Percentiles rank a stretch among this genome's conserved stretches.
phyloP scores from a whole-genome alignment of 2,888 invertebrate genomes.

The Heliconius aoede region DNA sequence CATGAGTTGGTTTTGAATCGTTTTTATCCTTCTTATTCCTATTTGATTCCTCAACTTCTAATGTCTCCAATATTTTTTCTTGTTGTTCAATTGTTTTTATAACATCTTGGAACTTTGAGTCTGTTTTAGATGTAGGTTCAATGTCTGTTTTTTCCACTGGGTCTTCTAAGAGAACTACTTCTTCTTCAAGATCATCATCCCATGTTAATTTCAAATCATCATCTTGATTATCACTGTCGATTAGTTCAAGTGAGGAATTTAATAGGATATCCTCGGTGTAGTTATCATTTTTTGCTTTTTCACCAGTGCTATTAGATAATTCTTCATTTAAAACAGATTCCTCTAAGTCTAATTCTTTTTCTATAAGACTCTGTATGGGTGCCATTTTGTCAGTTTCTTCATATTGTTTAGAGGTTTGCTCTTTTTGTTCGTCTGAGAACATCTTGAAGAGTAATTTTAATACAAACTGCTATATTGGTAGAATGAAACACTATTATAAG shows the following conservation, averaged over 20 bases:
- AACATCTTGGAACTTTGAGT: constrained; percentile 11
- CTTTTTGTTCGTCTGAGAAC: not conserved
- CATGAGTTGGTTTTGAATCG: constrained; percentile 52
- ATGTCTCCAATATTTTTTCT: constrained; percentile 22
- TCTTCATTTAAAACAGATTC: constrained; percentile 23
- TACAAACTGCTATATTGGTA: not conserved
- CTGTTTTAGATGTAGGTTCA: not conserved
- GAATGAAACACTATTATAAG: not conserved
- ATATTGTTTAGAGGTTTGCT: not conserved
- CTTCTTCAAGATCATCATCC: constrained; percentile 58
- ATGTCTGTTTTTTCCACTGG: not conserved
- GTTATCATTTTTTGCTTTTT: not conserved
- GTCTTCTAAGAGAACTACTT: constrained; percentile 45
- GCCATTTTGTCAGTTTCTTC: not conserved
- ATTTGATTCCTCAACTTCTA: constrained; percentile 25
- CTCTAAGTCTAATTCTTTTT: constrained; percentile 17
- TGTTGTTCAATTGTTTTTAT: constrained; percentile 25
- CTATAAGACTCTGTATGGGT: constrained; percentile 20
- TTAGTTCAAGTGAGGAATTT: constrained; percentile 23
- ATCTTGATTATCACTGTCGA: constrained; percentile 48
- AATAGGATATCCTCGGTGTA: constrained; percentile 15
- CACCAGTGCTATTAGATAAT: not conserved
- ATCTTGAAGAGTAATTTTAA: not conserved
- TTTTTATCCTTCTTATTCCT: constrained; percentile 18
- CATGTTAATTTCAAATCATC: constrained; percentile 62